Base-by-base conservation (phyloP, 1,140 invertebrate genomes). In the Trichonephila clavipes region DNA sequence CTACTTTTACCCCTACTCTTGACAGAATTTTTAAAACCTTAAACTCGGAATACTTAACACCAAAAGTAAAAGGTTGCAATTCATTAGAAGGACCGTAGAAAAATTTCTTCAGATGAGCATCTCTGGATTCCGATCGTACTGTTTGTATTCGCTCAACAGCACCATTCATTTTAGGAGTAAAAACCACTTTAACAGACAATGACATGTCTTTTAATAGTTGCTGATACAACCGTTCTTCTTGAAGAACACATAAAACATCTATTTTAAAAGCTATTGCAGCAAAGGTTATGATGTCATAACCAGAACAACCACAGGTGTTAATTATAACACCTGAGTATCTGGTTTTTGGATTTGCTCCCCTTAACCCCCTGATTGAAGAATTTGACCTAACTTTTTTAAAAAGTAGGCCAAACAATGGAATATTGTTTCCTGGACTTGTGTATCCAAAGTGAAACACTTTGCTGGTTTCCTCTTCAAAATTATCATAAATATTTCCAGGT, bases 381-480 rank as follows among this genome's bases (percentile, higher is more conserved):
- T 97, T 95, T 98, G 97, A 0, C 99, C 98, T 94, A 99, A 96
- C 94, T 98, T 97, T 14, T 97, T 97, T 0, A 99, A 97, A 12
- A 99, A n/a, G 96, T 7, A 98, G 96, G 95, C 98, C 98, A 95
- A 98, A 99, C 0, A 99, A 96, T 16, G 97, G 97, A 3, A 97
- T 95, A 95, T 99, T 99, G 2, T 96, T 96, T 34, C 96, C 96
- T 0, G 98, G 98, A n/a, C 96, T 96, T 94, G 97, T 98, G 95
- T 99, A 97, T 0, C 99, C 99, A 96, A 98, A 99, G 96, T 99
- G 98, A 95, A 98, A 99, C 0, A 99, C 98, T 2, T 99, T 95
- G 0, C 98, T 98, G 7, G 98, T 98, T 95, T 98, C 97, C 95
- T 98, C 97, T 83, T 97, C 97, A 95, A 98, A 99, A 1, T 98